A percentile compares a stretch with the other conserved stretches of the same genome.
These are phyloP conservation scores for Baccha elongata DNA, from an alignment of 2,888 invertebrate species.

Conservation along the genomic window DNA sequence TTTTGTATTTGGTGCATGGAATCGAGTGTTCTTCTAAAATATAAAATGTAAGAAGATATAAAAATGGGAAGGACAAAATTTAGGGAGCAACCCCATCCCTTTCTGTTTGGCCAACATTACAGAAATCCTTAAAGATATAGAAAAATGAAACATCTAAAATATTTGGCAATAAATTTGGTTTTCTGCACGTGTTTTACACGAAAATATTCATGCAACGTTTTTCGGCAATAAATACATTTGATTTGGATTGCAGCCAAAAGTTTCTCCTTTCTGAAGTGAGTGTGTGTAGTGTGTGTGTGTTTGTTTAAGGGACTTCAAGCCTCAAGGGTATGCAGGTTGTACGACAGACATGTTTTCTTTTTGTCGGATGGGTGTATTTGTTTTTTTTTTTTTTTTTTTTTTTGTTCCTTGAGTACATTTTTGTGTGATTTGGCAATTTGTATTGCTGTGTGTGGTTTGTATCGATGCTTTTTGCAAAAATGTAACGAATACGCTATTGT, in stretches of 20 bases:
- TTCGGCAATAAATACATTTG: constrained; percentile 80
- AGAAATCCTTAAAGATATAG: constrained; percentile 50
- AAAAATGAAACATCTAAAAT: constrained; percentile 70
- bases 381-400: neutral
- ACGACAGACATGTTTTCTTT: constrained; percentile 46
- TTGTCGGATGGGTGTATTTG: neutral
- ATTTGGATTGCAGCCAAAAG: constrained; percentile 77
- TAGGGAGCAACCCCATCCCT: neutral
- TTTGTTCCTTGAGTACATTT: constrained; percentile 35
- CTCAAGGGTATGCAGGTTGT: constrained; percentile 49
- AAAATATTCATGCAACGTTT: constrained; percentile 81
- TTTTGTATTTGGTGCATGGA: neutral
- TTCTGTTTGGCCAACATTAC: neutral
- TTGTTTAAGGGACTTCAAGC: constrained; percentile 30
- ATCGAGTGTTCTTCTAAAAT: constrained; percentile 1
- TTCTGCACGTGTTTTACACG: constrained; percentile 73
- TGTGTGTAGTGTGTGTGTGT: neutral
- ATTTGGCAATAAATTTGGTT: constrained; percentile 72
- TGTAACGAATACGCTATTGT: constrained; percentile 36
- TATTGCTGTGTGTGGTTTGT: constrained; percentile 47
- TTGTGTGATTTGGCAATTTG: constrained; percentile 53
- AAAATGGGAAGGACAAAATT: neutral
- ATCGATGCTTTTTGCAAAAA: constrained; percentile 39
- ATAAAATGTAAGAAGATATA: neutral
- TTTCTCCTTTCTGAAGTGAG: constrained; percentile 16